A percentile compares a stretch with the other conserved stretches of the same genome.
phyloP scores from a whole-genome alignment of 2,888 invertebrate species.

The Agonopterix arenella region DNA sequence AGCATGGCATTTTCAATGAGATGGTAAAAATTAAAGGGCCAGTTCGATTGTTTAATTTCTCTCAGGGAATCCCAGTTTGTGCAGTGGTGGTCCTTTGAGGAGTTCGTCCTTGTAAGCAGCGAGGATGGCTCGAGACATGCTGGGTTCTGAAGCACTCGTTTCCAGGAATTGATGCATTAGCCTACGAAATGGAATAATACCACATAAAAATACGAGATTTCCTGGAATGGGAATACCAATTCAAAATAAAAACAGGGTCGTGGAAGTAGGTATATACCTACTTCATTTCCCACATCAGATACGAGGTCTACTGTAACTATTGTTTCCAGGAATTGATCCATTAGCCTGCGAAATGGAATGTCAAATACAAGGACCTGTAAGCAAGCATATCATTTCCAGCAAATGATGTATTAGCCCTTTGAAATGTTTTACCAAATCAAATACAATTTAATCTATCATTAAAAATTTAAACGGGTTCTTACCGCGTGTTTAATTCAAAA shows the following conservation, averaged over 20 bases:
- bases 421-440: no score
- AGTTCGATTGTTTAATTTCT: slow-evolving; percentile 36
- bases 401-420: no score
- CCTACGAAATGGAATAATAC: slow-evolving; percentile 23
- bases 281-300: slow-evolving; percentile 19
- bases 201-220: no score
- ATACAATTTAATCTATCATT: no score
- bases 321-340: slow-evolving; percentile 71
- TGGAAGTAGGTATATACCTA: no score
- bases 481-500: no score
- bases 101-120: slow-evolving; percentile 70
- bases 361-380: no score
- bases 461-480: no score
- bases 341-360: slow-evolving; percentile 36
- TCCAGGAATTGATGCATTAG: slow-evolving; percentile 73
- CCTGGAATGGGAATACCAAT: no score
- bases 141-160: slow-evolving; percentile 61
- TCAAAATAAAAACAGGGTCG: no score
- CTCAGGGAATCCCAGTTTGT: slow-evolving; percentile 48
- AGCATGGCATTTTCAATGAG: neutral
- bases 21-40: neutral
- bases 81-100: slow-evolving; percentile 52
- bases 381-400: no score
- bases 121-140: slow-evolving; percentile 62
- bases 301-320: slow-evolving; percentile 64